Evolutionary conservation across 2,113 vertebrate species (phyloP).

Genomic region (Pycnonotus jocosus): DNA sequence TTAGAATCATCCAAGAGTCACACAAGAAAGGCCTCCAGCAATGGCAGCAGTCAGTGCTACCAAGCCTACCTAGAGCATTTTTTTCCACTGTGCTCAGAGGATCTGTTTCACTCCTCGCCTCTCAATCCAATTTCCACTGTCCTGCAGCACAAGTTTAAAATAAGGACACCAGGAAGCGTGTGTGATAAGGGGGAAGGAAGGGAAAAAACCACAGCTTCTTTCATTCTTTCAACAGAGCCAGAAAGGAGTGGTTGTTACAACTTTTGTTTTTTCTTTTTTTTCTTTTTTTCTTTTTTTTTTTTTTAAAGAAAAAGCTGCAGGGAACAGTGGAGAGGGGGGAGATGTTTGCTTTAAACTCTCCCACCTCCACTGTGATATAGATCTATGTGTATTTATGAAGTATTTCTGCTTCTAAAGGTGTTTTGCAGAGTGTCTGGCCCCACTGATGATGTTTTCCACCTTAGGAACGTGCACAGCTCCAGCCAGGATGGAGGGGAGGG

Average conservation of each 20-base stretch:
- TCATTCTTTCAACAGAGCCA: slow-evolving; percentile 29
- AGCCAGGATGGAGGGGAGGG: background rate
- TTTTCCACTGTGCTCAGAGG: slow-evolving; percentile 47
- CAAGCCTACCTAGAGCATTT: slow-evolving; percentile 29
- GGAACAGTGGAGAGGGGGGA: background rate
- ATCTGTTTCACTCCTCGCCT: slow-evolving; percentile 30
- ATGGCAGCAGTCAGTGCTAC: background rate
- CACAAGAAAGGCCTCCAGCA: slow-evolving; percentile 42
- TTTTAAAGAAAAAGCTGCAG: background rate
- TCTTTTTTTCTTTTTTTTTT: too few relatives aligned
- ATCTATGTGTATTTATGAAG: background rate
- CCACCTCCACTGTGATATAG: background rate
- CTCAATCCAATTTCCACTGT: slow-evolving; percentile 37
- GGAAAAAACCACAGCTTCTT: slow-evolving; percentile 35
- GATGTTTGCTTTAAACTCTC: background rate
- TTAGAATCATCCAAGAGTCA: slow-evolving; percentile 14
- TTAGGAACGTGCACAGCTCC: background rate
- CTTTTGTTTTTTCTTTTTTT: background rate
- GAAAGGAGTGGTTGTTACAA: background rate
- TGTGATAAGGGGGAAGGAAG: slow-evolving; percentile 44
- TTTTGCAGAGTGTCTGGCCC: background rate
- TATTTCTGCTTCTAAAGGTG: background rate
- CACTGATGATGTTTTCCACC: rapidly evolving
- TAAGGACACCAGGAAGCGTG: slow-evolving; percentile 33
- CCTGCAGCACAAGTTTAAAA: slow-evolving; percentile 27